phyloP scores from a whole-genome alignment of 2,888 invertebrate species.

The Sphaerophoria taeniata region DNA sequence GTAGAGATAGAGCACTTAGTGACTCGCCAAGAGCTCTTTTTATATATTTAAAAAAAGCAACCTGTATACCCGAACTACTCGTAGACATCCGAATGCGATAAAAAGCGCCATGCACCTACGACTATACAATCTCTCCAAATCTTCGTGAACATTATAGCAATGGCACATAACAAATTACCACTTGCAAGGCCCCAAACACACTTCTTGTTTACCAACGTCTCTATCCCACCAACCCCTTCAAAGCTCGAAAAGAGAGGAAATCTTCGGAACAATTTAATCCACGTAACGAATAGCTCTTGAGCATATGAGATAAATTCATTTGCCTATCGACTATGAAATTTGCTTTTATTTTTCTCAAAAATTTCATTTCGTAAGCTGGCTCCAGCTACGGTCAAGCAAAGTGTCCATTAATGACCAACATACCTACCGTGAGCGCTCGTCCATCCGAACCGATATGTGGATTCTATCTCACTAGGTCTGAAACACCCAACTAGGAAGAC shows the following conservation, averaged over 20 bases:
- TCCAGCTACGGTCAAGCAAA: constrained; percentile 74
- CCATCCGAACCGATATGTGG: background rate
- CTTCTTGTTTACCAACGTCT: background rate
- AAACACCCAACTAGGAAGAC: background rate
- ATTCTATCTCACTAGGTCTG: constrained; percentile 14
- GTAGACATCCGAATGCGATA: background rate
- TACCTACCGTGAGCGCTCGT: constrained; percentile 25
- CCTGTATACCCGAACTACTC: background rate
- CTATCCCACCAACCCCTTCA: background rate
- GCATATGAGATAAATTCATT: constrained; percentile 70
- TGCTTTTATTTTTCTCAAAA: constrained; percentile 10
- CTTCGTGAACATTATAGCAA: constrained; percentile 59
- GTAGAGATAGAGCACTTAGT: too few relatives aligned
- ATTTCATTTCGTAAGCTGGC: background rate
- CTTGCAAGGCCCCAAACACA: constrained; percentile 27
- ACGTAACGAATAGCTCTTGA: constrained; percentile 68
- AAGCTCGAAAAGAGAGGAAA: background rate
- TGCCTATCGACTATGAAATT: constrained; percentile 72
- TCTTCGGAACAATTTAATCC: constrained; percentile 69
- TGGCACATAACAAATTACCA: constrained; percentile 59
- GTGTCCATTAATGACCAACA: constrained; percentile 82
- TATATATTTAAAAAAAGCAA: background rate
- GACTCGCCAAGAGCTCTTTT: too few relatives aligned
- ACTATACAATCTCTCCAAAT: constrained; percentile 35
- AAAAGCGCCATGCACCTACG: background rate